A percentile compares a stretch with the other conserved stretches of the same genome.
phyloP scores from a whole-genome alignment of 1,140 invertebrate species.

The Ephestia elutella region DNA sequence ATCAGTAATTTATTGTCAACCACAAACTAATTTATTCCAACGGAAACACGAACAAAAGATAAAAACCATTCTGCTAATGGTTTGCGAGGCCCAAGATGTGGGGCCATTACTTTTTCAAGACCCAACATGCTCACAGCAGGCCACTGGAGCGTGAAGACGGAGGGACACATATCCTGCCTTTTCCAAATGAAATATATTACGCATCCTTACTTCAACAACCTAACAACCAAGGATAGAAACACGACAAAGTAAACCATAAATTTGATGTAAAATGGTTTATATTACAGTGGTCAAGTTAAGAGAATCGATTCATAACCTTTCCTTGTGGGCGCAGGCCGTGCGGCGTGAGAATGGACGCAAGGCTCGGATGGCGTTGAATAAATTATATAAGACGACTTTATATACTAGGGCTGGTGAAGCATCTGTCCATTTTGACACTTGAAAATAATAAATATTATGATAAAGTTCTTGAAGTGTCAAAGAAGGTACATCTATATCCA shows the following conservation, averaged over 20 bases:
- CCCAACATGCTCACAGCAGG: slow-evolving; percentile 33
- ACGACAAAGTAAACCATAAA: slow-evolving; percentile 15
- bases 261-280: not conserved
- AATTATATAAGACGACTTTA: slow-evolving; percentile 33
- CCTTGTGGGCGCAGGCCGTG: too few relatives aligned
- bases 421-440: not conserved
- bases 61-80: slow-evolving; percentile 51
- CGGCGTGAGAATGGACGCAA: slow-evolving; percentile 32
- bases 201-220: slow-evolving; percentile 11
- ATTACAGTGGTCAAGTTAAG: slow-evolving; percentile 16
- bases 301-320: slow-evolving; percentile 42
- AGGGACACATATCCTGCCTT: slow-evolving; percentile 67
- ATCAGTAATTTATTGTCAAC: slow-evolving; percentile 24
- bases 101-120: slow-evolving; percentile 44
- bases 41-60: slow-evolving; percentile 55
- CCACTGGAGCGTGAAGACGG: slow-evolving; percentile 56
- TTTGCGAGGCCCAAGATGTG: slow-evolving; percentile 18
- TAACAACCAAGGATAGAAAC: slow-evolving; percentile 11
- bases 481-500: too few relatives aligned
- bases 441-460: too few relatives aligned
- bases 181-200: slow-evolving; percentile 68
- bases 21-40: slow-evolving; percentile 47
- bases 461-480: too few relatives aligned
- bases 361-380: slow-evolving; percentile 37
- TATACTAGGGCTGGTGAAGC: slow-evolving; percentile 10